Percentiles rank a stretch among this genome's conserved stretches.
Evolutionary conservation across 2,113 vertebrate genomes (phyloP).

Genomic region (Phaethornis superciliosus): DNA sequence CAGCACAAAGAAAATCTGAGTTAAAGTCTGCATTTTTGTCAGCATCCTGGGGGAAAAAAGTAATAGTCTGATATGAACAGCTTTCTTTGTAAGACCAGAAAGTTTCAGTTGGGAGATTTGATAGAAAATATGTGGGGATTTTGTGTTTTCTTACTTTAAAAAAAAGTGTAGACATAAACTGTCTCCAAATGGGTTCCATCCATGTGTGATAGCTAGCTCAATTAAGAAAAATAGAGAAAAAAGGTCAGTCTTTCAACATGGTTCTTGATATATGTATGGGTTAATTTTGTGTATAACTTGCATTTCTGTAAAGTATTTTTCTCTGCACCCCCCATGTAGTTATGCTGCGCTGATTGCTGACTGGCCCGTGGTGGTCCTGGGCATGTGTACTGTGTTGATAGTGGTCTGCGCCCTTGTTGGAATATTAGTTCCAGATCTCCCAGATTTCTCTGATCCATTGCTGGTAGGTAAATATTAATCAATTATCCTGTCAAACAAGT

Average conservation of each 20-base stretch:
- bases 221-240: neutral
- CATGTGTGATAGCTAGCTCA: neutral
- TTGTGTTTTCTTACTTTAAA: neutral
- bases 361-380: conserved; percentile 96
- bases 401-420: conserved; percentile 94
- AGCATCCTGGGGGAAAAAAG: neutral
- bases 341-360: conserved; percentile 95
- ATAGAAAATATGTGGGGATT: neutral
- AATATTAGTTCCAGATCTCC: conserved; percentile 92
- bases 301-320: neutral
- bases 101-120: neutral
- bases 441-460: conserved; percentile 95
- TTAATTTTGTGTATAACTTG: neutral
- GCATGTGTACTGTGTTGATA: conserved; percentile 93
- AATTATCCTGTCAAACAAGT: neutral
- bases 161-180: neutral
- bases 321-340: conserved; percentile 65
- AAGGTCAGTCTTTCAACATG: neutral
- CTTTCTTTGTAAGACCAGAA: neutral
- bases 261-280: neutral
- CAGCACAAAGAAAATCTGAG: neutral
- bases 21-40: neutral
- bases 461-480: conserved; percentile 81
- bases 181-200: neutral
- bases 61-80: neutral